These are phyloP conservation scores for Ramphastos sulfuratus DNA, from an alignment of 2,113 vertebrate genomes.

Conservation along the genomic window DNA sequence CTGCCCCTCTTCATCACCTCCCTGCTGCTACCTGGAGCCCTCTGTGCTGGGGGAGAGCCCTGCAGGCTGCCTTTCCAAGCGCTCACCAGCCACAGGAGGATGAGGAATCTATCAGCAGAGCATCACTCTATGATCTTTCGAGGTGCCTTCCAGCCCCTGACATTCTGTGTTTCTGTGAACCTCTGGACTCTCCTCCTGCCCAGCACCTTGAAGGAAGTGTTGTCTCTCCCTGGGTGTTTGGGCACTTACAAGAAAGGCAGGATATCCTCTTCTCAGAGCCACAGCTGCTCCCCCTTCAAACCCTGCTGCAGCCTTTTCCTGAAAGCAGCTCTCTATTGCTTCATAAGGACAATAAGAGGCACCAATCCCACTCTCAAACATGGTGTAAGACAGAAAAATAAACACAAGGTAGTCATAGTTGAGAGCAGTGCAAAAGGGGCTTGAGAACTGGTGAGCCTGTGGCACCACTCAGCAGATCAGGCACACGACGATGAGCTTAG, in stretches of 20 bases:
- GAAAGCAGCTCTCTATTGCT: not conserved
- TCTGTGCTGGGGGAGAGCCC: not conserved
- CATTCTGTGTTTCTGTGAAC: not conserved
- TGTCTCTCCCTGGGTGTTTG: not conserved
- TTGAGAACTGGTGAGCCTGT: not conserved
- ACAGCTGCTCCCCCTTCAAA: not conserved
- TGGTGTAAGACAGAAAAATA: accelerated
- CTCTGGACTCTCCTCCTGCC: not conserved
- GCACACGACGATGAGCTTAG: accelerated
- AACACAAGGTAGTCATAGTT: accelerated
- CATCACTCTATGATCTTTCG: accelerated
- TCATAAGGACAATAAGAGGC: not conserved
- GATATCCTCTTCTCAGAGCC: not conserved
- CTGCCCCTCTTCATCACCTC: not conserved
- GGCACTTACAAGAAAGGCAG: not conserved
- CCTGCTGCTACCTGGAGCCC: not conserved
- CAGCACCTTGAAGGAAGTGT: not conserved
- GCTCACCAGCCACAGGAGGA: not conserved
- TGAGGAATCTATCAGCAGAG: not conserved
- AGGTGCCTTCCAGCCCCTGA: too few relatives aligned
- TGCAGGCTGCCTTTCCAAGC: accelerated
- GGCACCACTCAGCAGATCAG: not conserved
- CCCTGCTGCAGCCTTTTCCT: not conserved
- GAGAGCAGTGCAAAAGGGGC: not conserved
- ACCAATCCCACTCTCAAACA: accelerated